Evolutionary conservation across 2,797 vertebrate genomes (phyloP), one percentile per base, ranked within the genome.

Genomic region (Pangasius macronema): DNA sequence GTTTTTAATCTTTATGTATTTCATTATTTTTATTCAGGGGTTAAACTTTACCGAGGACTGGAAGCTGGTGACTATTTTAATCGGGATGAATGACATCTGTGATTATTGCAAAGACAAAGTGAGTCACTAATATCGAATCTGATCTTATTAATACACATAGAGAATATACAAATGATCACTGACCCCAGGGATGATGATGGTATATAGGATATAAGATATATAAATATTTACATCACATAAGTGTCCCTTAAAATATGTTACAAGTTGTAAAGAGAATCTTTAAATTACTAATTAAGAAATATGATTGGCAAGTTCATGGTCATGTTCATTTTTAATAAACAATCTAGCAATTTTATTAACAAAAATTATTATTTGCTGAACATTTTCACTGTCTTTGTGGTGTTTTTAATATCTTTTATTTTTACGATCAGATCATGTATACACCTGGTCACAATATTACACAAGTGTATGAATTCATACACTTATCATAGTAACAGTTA

Each of bases 61-160:
- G 94, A 95, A 95, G 89, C 85, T 95, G 67, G 90, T 94, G 87
- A 95, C 95, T 1, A 65, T 95, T 53, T 88, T 95, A 79, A 95
- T 95, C 68, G 95, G 94, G 81, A 93, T 93, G 91, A 95, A 95
- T 27, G 94, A 95, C 88, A 92, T 95, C 86, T 95, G 94, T 33
- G 93, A 95, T 87, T 93, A 94, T 87, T 95, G 95, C 82, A 88
- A 84, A 49, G 81, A 89, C 73, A 88, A 86, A 86, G 89, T 88
- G 55, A 75, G 90, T 42, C 53, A 13, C 14, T 22, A 8, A 42
- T 61, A 16, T 81, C 6, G 51, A 22, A 53, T 88, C 16, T n/a
- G 16, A 76, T 57, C 7, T 86, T 7, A 59, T 42, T 10, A 16
- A 24, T 20, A 3, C 7, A 10, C 24, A n/a, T 49, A 3, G 1